A percentile compares a stretch with the other conserved stretches of the same genome.
These are phyloP conservation scores for Neodiprion pinetum DNA, from an alignment of 1,140 invertebrate genomes.

Conservation along the genomic window DNA sequence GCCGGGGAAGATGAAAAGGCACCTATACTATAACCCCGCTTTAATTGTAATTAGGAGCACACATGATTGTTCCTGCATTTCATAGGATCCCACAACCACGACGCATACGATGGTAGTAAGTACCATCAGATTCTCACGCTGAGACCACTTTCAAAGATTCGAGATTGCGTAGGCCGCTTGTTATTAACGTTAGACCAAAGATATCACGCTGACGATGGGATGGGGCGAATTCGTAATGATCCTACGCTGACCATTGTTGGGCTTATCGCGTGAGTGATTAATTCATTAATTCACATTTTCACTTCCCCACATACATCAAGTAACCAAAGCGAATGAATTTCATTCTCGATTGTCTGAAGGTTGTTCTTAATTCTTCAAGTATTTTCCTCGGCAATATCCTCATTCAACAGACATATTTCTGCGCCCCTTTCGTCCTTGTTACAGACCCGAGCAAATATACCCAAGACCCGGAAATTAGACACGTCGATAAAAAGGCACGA, in stretches of 20 bases:
- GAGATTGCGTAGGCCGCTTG: background rate
- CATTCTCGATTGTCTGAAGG: too few relatives aligned
- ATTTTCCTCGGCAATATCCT: too few relatives aligned
- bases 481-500: too few relatives aligned
- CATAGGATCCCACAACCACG: background rate
- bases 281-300: too few relatives aligned
- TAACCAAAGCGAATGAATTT: too few relatives aligned
- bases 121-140: background rate
- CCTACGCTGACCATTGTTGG: background rate
- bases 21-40: background rate
- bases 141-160: constrained; percentile 5
- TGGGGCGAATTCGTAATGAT: background rate
- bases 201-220: background rate
- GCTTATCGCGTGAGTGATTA: too few relatives aligned
- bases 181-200: background rate
- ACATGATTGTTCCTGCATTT: background rate
- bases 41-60: background rate
- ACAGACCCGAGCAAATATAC: too few relatives aligned
- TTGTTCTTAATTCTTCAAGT: too few relatives aligned
- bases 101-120: background rate
- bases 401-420: too few relatives aligned
- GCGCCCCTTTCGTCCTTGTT: too few relatives aligned
- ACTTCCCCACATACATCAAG: too few relatives aligned
- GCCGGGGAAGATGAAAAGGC: background rate
- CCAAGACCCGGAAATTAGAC: too few relatives aligned